phyloP scores from a whole-genome alignment of 2,113 vertebrate species.

The Orientallactaga bullata region DNA sequence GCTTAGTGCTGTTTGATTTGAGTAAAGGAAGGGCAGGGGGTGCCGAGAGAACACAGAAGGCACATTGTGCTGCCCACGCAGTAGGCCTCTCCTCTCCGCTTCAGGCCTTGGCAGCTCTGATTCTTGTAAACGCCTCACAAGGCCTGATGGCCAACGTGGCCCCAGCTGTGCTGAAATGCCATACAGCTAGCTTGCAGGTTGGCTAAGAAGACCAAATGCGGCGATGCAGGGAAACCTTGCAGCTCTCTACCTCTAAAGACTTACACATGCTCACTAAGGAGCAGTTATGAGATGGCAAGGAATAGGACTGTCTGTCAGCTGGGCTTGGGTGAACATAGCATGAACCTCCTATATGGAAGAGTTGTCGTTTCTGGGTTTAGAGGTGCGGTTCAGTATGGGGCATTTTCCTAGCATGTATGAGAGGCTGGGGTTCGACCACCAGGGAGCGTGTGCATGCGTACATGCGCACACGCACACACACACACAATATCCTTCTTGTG shows the following conservation, averaged over 20 bases:
- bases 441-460: neutral
- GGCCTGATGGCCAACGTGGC: neutral
- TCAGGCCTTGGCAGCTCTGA: neutral
- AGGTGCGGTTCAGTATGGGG: neutral
- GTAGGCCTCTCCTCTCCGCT: neutral
- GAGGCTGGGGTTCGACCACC: neutral
- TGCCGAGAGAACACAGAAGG: neutral
- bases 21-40: neutral
- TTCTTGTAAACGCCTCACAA: neutral
- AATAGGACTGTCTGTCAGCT: neutral
- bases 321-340: neutral
- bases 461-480: neutral
- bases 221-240: neutral
- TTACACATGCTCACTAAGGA: neutral
- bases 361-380: neutral
- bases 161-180: neutral
- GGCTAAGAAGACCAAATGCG: neutral
- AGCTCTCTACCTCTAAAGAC: neutral
- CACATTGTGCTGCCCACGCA: neutral
- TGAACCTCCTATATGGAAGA: neutral
- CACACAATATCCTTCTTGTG: neutral
- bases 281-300: neutral
- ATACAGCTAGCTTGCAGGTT: neutral
- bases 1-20: conserved; percentile 10
- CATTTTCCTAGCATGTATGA: neutral